Conservation (phyloP, 2,113 vertebrate genomes). For the Dasypus novemcinctus region DNA sequence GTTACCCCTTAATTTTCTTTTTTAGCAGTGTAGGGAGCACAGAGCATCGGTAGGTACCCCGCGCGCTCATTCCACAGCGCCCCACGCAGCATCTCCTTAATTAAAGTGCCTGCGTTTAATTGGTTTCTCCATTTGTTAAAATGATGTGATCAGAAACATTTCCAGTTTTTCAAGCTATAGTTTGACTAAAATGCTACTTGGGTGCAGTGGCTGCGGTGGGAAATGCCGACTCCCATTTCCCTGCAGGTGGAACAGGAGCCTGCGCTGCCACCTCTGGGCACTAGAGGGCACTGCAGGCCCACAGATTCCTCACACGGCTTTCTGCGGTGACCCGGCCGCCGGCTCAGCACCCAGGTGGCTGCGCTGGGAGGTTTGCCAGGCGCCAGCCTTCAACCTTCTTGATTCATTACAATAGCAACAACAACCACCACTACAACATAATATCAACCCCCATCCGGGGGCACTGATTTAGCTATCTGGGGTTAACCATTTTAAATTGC, state of each 20-base stretch:
- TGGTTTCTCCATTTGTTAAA: not conserved
- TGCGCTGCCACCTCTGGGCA: rapidly evolving
- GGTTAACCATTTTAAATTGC: not conserved
- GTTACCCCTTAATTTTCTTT: not conserved
- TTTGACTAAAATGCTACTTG: not conserved
- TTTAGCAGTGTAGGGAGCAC: not conserved
- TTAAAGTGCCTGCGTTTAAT: not conserved
- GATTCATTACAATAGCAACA: too few species aligned
- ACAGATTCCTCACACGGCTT: rapidly evolving
- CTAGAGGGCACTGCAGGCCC: conserved; percentile 79
- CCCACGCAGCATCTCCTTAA: not conserved
- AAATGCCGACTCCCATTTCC: rapidly evolving
- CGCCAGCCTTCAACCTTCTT: too few species aligned
- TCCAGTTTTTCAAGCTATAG: not conserved
- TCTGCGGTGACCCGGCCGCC: too few species aligned
- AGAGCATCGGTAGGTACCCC: too few species aligned
- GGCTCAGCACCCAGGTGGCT: too few species aligned
- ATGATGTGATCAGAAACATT: not conserved
- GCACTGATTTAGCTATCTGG: not conserved
- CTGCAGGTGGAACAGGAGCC: not conserved
- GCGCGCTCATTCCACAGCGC: too few species aligned
- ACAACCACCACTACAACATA: too few species aligned
- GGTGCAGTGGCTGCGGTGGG: rapidly evolving
- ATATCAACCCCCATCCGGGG: too few species aligned
- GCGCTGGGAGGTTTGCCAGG: too few species aligned